Percentiles rank a stretch among this genome's conserved stretches.
phyloP scores from a whole-genome alignment of 1,140 invertebrate genomes.

The Bombus sylvicola region DNA sequence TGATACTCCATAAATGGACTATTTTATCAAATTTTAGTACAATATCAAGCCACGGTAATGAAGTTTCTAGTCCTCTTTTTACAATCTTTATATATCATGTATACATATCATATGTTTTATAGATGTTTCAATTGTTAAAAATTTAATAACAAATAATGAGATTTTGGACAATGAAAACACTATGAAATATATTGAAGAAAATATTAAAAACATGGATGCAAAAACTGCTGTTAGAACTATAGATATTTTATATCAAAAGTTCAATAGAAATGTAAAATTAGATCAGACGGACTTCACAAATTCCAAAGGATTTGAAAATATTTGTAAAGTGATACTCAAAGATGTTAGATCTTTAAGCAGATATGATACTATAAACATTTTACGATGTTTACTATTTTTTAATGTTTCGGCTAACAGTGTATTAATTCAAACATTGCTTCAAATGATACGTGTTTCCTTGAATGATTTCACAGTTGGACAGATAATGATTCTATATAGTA shows the following conservation, averaged over 20 bases:
- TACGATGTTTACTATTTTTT: constrained; percentile 84
- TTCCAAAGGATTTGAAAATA: constrained; percentile 76
- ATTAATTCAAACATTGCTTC: constrained; percentile 85
- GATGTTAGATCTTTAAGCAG: constrained; percentile 82
- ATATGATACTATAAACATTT: constrained; percentile 82
- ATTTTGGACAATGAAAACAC: background rate
- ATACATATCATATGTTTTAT: background rate
- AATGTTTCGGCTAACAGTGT: constrained; percentile 83
- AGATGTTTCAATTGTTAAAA: constrained; percentile 1
- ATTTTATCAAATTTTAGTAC: constrained; percentile 21
- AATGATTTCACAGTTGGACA: constrained; percentile 85
- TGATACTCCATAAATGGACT: background rate
- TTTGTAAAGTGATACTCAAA: constrained; percentile 83
- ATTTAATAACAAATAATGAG: background rate
- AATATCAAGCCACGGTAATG: constrained; percentile 20
- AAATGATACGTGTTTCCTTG: constrained; percentile 84
- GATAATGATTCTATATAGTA: constrained; percentile 85
- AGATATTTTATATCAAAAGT: background rate
- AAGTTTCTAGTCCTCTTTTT: background rate
- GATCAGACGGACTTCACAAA: background rate
- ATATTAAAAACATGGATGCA: constrained; percentile 16
- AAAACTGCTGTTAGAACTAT: constrained; percentile 24
- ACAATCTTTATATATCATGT: background rate
- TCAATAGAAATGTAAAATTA: background rate
- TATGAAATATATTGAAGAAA: background rate